phyloP scores from a whole-genome alignment of 1,140 invertebrate species.

The Phenacoccus solenopsis region DNA sequence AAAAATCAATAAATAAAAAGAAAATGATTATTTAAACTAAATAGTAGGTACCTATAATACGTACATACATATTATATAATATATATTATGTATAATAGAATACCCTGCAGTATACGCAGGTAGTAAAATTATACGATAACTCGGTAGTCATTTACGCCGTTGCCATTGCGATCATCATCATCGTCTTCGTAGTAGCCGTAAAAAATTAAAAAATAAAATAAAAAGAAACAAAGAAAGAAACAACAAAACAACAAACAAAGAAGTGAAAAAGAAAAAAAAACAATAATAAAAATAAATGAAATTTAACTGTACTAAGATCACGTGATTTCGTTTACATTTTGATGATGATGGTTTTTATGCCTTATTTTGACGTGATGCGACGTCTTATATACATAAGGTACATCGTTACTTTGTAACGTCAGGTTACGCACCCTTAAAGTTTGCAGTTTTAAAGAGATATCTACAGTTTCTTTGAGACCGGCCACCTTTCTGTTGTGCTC shows the following conservation, averaged over 20 bases:
- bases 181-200: too few relatives aligned
- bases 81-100: too few relatives aligned
- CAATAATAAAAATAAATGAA: background rate
- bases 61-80: too few relatives aligned
- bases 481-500: constrained; percentile 38
- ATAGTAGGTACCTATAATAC: too few relatives aligned
- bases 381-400: background rate
- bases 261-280: background rate
- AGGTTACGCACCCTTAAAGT: background rate
- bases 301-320: background rate
- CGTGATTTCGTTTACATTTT: constrained; percentile 2
- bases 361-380: background rate
- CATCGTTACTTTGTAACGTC: background rate
- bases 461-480: background rate
- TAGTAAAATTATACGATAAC: too few relatives aligned
- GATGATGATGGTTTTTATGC: background rate
- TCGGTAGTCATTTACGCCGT: too few relatives aligned
- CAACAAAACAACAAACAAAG: background rate
- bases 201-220: background rate
- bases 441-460: background rate
- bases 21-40: too few relatives aligned
- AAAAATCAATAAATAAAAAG: too few relatives aligned
- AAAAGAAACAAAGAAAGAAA: background rate
- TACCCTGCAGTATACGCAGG: too few relatives aligned
- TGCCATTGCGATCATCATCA: too few relatives aligned